These are phyloP conservation scores for Saccostrea cuccullata DNA, from an alignment of 1,140 invertebrate species.

Conservation along the genomic window DNA sequence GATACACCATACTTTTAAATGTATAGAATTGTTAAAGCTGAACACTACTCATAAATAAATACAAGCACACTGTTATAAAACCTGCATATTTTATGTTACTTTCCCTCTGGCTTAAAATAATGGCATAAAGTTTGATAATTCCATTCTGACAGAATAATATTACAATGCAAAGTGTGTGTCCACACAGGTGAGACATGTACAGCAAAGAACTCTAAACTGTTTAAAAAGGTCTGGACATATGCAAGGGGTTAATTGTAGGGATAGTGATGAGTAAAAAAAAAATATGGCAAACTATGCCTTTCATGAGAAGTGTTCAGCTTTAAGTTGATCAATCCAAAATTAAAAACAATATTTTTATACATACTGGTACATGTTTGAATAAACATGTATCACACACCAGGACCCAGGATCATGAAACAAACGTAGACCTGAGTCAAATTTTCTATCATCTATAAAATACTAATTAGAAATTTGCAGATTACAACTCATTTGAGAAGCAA, in stretches of 20 bases:
- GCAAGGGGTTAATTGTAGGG: slow-evolving; percentile 3
- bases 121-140: not conserved
- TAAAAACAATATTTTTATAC: not conserved
- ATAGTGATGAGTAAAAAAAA: not conserved
- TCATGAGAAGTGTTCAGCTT: slow-evolving; percentile 5
- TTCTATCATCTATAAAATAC: no score
- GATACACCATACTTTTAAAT: not conserved
- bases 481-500: no score
- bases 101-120: not conserved
- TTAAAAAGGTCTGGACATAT: not conserved
- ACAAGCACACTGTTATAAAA: slow-evolving; percentile 16
- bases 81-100: not conserved
- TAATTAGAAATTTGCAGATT: no score
- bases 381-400: not conserved
- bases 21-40: not conserved
- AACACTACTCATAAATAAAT: slow-evolving; percentile 12
- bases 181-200: slow-evolving; percentile 13
- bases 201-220: no score
- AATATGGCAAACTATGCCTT: slow-evolving; percentile 4
- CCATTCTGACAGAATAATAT: not conserved
- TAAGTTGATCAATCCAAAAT: slow-evolving; percentile 12
- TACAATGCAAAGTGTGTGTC: not conserved
- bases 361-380: no score
- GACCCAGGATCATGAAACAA: not conserved
- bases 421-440: no score